phyloP scores from a whole-genome alignment of 2,113 vertebrate genomes.

The Lepus europaeus region DNA sequence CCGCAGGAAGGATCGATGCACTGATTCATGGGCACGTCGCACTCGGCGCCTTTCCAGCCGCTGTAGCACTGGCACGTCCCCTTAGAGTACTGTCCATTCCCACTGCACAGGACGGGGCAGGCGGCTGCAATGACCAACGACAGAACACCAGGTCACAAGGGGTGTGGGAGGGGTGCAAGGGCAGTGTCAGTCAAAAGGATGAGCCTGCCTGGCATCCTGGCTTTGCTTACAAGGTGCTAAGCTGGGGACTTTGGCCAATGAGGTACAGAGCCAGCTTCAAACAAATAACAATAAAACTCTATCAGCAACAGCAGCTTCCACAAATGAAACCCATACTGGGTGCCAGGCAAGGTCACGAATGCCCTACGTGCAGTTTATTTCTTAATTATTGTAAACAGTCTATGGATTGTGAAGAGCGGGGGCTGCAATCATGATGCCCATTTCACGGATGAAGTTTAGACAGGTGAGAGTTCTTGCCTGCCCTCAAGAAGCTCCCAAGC shows the following conservation, averaged over 20 bases:
- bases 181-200: not conserved
- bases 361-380: not conserved
- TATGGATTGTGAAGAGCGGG: not conserved
- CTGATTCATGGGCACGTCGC: constrained; percentile 95
- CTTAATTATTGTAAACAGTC: not conserved
- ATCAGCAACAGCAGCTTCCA: not conserved
- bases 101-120: constrained; percentile 97
- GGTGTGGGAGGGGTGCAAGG: not conserved
- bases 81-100: constrained; percentile 98
- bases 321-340: not conserved
- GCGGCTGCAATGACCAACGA: constrained; percentile 90
- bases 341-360: not conserved
- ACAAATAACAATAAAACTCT: not conserved
- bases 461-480: not conserved
- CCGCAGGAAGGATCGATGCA: constrained; percentile 97
- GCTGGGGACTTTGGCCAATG: not conserved
- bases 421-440: not conserved
- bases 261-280: not conserved
- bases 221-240: not conserved
- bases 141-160: constrained; percentile 76
- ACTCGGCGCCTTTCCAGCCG: constrained; percentile 98
- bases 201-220: not conserved
- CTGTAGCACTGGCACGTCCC: constrained; percentile 98
- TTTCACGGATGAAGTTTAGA: not conserved
- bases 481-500: not conserved